Evolutionary conservation across 2,888 invertebrate species (phyloP).

Genomic region (Cantharis nigra): DNA sequence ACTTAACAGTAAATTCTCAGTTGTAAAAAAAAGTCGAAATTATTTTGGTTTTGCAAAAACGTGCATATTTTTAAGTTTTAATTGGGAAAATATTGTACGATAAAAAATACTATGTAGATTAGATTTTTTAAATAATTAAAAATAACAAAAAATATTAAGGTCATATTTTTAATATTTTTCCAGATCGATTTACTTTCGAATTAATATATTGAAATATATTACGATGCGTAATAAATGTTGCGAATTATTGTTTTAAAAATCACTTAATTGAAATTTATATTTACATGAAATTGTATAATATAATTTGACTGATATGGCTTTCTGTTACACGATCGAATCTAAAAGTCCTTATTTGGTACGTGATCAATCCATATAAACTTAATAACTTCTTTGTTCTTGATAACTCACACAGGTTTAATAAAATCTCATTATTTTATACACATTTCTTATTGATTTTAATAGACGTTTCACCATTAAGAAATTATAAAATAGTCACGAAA

Average conservation of each 20-base stretch:
- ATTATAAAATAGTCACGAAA: neutral
- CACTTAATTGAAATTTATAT: neutral
- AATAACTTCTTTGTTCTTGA: slow-evolving; percentile 3
- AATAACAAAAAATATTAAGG: neutral
- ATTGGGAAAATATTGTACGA: neutral
- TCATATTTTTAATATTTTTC: neutral
- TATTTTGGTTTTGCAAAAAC: neutral
- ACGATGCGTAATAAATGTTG: neutral
- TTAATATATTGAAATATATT: neutral
- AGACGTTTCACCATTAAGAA: neutral
- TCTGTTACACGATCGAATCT: neutral
- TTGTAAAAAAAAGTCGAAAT: neutral
- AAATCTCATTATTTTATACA: neutral
- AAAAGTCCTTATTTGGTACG: slow-evolving; percentile 1
- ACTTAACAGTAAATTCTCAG: neutral
- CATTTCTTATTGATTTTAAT: neutral
- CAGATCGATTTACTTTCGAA: neutral
- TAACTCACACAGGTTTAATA: neutral
- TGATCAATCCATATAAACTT: neutral
- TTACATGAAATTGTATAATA: neutral
- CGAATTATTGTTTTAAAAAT: neutral
- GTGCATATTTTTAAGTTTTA: neutral
- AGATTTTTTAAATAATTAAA: neutral
- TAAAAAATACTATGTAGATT: neutral
- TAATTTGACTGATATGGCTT: slow-evolving; percentile 7